phyloP scores from a whole-genome alignment of 2,797 vertebrate genomes.

The Schizopygopsis malacanthus region DNA sequence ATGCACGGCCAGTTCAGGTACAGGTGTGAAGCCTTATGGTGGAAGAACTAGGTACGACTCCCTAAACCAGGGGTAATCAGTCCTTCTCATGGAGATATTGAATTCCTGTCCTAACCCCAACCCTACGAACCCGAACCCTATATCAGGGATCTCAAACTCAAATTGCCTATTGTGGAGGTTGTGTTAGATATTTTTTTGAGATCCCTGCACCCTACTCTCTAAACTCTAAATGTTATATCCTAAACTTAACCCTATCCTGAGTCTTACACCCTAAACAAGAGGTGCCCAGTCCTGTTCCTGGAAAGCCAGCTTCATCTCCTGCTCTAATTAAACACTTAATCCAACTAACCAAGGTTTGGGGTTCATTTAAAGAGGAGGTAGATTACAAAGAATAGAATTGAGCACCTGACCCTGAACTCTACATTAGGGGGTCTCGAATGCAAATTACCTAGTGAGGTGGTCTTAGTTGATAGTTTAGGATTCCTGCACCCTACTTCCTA shows the following conservation, averaged over 20 bases:
- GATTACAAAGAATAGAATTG: not conserved
- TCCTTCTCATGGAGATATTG: not conserved
- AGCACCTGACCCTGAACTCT: not conserved
- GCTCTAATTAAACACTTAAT: not conserved
- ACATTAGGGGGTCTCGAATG: not conserved
- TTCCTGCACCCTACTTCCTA: not conserved
- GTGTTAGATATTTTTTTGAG: not conserved
- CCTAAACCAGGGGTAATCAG: not conserved
- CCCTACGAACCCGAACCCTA: not conserved
- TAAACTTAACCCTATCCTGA: not conserved
- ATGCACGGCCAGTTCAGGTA: conserved; percentile 31
- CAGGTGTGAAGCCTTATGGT: conserved; percentile 22
- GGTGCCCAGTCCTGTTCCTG: not conserved
- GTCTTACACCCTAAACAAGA: not conserved
- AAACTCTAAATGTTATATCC: not conserved
- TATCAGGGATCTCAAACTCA: not conserved
- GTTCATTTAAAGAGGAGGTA: not conserved
- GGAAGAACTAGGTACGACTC: conserved; percentile 17
- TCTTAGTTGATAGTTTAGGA: not conserved
- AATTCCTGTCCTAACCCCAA: not conserved
- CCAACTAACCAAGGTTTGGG: not conserved
- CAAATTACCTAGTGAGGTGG: not conserved
- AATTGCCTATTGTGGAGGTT: not conserved
- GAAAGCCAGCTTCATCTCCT: not conserved
- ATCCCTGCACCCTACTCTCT: not conserved